phyloP scores from a whole-genome alignment of 2,113 vertebrate genomes.

The Hemicordylus capensis region DNA sequence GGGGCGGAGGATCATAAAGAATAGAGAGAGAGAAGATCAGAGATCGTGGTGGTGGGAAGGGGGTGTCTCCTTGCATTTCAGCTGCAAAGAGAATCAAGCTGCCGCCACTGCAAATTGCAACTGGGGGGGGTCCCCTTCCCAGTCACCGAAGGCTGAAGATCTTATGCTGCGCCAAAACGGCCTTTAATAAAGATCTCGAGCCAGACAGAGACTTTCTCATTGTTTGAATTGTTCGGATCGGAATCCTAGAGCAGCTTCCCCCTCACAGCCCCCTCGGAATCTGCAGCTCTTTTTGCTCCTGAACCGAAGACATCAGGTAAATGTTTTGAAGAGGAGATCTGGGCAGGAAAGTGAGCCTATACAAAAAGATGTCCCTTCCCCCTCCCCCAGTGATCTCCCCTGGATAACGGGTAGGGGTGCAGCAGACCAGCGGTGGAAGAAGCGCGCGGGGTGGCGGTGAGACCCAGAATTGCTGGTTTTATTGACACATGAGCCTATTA shows the following conservation, averaged over 20 bases:
- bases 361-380: not conserved
- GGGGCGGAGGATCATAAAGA: slow-evolving; percentile 11
- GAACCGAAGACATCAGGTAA: slow-evolving; percentile 2
- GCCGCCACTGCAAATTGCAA: not conserved
- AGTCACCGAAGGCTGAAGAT: not conserved
- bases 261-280: not conserved
- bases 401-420: not conserved
- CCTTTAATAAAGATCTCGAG: not conserved
- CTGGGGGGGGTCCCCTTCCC: not conserved
- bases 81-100: not conserved
- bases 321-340: not conserved
- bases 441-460: not conserved
- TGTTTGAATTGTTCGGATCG: not conserved
- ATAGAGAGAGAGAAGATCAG: not conserved
- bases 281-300: not conserved
- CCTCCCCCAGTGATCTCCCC: not conserved
- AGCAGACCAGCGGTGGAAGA: not conserved
- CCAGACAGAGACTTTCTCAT: slow-evolving; percentile 10
- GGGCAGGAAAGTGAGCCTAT: not conserved
- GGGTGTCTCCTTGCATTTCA: not conserved
- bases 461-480: not conserved
- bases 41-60: not conserved
- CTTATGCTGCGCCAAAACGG: not conserved
- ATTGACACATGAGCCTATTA: not conserved
- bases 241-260: not conserved